phyloP scores from a whole-genome alignment of 2,113 vertebrate genomes.

The Phalacrocorax aristotelis region DNA sequence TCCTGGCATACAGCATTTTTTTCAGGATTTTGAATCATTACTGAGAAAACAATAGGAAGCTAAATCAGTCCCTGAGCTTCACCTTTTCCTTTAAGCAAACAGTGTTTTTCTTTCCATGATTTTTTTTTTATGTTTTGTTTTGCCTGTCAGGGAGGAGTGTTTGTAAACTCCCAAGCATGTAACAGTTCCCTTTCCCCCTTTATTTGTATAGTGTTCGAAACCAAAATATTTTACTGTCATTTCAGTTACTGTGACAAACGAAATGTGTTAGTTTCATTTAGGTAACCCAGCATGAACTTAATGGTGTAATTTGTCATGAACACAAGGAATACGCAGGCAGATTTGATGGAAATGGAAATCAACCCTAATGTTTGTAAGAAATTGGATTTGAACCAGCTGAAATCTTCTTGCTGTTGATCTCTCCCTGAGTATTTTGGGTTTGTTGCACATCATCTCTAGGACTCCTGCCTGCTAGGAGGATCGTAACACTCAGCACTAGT shows the following conservation, averaged over 20 bases:
- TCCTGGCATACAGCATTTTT: background rate
- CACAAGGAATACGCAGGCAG: background rate
- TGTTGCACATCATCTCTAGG: background rate
- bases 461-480: background rate
- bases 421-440: background rate
- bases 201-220: background rate
- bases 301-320: background rate
- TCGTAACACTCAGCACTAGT: background rate
- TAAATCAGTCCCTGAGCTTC: constrained; percentile 1
- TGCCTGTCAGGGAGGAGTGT: constrained; percentile 15
- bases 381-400: constrained; percentile 10
- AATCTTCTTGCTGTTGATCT: constrained; percentile 16
- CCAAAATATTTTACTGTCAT: constrained; percentile 28
- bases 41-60: constrained; percentile 36
- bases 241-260: background rate
- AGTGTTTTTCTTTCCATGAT: background rate
- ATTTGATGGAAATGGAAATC: constrained; percentile 26
- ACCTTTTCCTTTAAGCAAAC: background rate
- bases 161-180: background rate
- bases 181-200: background rate
- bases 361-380: background rate
- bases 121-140: constrained; percentile 18
- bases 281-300: constrained; percentile 3
- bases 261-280: background rate
- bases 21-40: constrained; percentile 28